Evolutionary conservation across 2,113 vertebrate species (phyloP).

Genomic region (Saimiri boliviensis): DNA sequence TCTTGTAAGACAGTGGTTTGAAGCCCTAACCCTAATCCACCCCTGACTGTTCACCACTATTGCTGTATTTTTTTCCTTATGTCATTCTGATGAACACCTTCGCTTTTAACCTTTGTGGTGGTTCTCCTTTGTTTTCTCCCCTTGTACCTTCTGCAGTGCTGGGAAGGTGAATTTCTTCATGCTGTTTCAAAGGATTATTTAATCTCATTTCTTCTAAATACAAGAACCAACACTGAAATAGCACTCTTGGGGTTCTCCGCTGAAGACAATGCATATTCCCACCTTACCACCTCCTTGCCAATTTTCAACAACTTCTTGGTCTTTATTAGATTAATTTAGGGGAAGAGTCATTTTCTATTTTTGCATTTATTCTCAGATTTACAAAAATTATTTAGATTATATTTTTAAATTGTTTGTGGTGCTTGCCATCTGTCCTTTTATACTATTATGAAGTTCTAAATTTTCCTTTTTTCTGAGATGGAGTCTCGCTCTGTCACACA

Average conservation of each 20-base stretch:
- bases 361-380: neutral
- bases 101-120: neutral
- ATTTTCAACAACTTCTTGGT: neutral
- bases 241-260: neutral
- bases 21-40: neutral
- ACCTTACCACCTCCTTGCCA: neutral
- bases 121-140: neutral
- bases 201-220: neutral
- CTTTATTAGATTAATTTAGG: neutral
- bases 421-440: neutral
- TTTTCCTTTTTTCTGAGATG: neutral
- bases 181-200: neutral
- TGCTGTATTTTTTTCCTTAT: neutral
- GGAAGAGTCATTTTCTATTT: neutral
- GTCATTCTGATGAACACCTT: neutral
- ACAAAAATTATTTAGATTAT: neutral
- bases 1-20: neutral
- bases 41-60: neutral
- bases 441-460: neutral
- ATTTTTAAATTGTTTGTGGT: neutral
- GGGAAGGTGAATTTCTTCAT: neutral
- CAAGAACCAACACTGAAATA: neutral
- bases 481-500: too few relatives aligned
- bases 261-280: neutral
- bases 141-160: neutral